Percentiles rank a stretch among this genome's conserved stretches.
These are phyloP conservation scores for Pangasius mekongensis DNA, from an alignment of 2,797 vertebrate species.

Conservation along the genomic window DNA sequence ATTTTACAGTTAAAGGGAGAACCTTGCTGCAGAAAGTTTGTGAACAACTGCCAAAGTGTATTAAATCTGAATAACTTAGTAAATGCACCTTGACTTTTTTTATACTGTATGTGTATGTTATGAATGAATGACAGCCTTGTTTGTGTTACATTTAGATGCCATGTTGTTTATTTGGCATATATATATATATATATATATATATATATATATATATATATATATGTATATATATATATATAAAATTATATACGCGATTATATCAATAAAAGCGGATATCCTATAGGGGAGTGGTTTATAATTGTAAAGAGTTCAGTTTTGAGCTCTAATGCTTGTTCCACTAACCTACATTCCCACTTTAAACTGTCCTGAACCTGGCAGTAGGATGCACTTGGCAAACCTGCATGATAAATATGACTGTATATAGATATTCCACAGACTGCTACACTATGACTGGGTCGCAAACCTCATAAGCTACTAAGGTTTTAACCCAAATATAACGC, in stretches of 20 bases:
- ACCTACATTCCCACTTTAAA: conserved; percentile 60
- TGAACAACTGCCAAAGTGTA: neutral
- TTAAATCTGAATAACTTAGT: neutral
- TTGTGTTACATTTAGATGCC: neutral
- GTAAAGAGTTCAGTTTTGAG: neutral
- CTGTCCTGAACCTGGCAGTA: neutral
- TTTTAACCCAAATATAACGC: neutral
- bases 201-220: too few relatives aligned
- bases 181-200: too few relatives aligned
- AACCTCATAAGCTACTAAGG: neutral
- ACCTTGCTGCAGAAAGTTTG: neutral
- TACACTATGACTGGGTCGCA: neutral
- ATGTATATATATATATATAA: too few relatives aligned
- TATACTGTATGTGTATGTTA: neutral
- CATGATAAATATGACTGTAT: neutral
- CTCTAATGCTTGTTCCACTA: conserved; percentile 58
- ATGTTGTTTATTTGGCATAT: neutral
- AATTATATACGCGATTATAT: too few relatives aligned
- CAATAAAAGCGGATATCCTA: neutral
- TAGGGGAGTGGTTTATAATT: neutral
- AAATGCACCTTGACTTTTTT: neutral
- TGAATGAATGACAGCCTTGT: neutral
- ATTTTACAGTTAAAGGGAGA: neutral
- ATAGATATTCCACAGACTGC: neutral
- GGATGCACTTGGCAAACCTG: neutral